Evolutionary conservation across 2,888 invertebrate genomes (phyloP), one percentile per base, ranked within the genome.

Genomic region (Oligia strigilis): DNA sequence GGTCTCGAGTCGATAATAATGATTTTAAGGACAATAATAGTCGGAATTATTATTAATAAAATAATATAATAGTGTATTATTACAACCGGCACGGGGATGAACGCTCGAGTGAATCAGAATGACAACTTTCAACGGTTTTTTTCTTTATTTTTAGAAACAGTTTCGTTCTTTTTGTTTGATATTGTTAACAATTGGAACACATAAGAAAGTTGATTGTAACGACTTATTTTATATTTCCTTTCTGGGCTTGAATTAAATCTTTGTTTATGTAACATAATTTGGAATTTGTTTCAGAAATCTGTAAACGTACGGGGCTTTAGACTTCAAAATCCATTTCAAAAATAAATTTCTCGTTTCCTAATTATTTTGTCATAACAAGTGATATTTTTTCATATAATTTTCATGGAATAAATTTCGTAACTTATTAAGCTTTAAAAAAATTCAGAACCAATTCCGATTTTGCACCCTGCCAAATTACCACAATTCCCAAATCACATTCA

Each of bases 51-150:
- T 96, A 96, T 95, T 95, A 94, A 93, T 93, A 94, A 92, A 88
- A 88, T 92, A 90, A 91, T 91, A 92, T 95, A 95, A 94, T 94
- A 93, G 92, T 93, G 92, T 93, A 94, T 94, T 96, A 96, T 95
- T 94, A 91, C 90, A 91, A 88, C 90, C 91, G 92, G 93, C 94
- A 94, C 95, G 94, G 96, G 96, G 96, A 96, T 94, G 94, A 93
- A 96, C 96, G 97, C 96, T 95, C 93, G 93, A 95, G 78, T 95
- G 96, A 93, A 87, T 95, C 93, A 93, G 95, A 95, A 96, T 94
- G 94, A 95, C 93, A 96, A 94, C 92, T 93, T 92, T 93, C 91
- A 95, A 95, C 94, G 94, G 94, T 84, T 92, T 92, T 91, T 90
- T 92, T 92, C 89, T 90, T 75, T 60, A 67, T 46, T 92, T 92